phyloP scores from a whole-genome alignment of 2,113 vertebrate genomes.

The Notiomystis cincta region DNA sequence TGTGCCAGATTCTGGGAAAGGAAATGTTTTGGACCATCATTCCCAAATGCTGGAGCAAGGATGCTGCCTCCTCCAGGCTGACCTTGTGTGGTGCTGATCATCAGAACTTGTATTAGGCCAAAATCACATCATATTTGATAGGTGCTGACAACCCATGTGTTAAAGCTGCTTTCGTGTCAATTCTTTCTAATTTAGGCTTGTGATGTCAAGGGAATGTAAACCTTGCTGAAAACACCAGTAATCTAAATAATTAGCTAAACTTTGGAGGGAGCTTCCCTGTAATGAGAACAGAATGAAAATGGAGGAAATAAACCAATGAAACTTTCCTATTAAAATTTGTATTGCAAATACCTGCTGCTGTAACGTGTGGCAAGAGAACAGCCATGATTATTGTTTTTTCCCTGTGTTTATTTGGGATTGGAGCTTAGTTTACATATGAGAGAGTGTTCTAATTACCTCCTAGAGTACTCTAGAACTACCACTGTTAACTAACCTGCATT shows the following conservation, averaged over 20 bases:
- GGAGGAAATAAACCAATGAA: neutral
- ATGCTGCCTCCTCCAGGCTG: neutral
- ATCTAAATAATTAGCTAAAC: neutral
- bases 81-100: neutral
- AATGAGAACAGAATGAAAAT: neutral
- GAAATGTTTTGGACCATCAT: fast-evolving
- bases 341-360: neutral
- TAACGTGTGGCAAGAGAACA: neutral
- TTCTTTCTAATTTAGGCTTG: neutral
- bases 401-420: neutral
- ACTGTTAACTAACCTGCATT: neutral
- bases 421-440: neutral
- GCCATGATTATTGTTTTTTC: neutral
- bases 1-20: neutral
- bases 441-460: neutral
- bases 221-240: neutral
- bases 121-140: neutral
- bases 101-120: neutral
- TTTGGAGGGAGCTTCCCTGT: neutral
- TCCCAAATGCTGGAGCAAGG: fast-evolving
- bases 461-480: neutral
- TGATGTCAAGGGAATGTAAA: neutral
- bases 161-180: neutral
- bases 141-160: neutral
- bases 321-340: neutral